phyloP scores from a whole-genome alignment of 2,888 invertebrate genomes.

The Dasypogon diadema region DNA sequence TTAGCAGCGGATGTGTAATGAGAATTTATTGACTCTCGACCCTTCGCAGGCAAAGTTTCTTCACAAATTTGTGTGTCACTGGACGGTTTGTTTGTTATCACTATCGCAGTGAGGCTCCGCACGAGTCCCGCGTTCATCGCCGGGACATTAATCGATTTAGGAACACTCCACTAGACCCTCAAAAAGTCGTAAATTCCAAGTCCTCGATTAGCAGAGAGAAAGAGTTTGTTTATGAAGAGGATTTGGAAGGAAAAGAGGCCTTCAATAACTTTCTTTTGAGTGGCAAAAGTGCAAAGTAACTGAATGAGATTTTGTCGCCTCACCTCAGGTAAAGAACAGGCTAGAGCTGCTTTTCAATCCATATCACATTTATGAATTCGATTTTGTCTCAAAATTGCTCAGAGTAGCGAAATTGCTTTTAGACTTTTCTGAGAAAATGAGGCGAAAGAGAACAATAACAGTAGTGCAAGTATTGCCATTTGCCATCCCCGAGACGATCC shows the following conservation, averaged over 20 bases:
- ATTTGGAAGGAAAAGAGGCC: background rate
- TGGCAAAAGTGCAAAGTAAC: background rate
- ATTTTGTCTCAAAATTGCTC: too few species aligned
- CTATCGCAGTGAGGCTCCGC: too few species aligned
- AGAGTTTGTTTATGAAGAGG: constrained; percentile 27
- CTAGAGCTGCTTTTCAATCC: too few species aligned
- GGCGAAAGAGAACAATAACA: too few species aligned
- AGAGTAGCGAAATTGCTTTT: too few species aligned
- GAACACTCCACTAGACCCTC: background rate
- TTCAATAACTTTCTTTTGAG: constrained; percentile 27
- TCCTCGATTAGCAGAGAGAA: constrained; percentile 4
- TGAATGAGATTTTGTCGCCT: too few species aligned
- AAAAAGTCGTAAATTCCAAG: constrained; percentile 23
- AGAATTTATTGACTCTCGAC: background rate
- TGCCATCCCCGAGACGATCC: background rate
- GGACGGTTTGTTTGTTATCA: constrained; percentile 23
- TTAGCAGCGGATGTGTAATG: constrained; percentile 19
- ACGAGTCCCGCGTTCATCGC: too few species aligned
- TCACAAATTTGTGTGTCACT: constrained; percentile 5
- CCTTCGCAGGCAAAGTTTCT: constrained; percentile 1
- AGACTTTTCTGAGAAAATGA: too few species aligned
- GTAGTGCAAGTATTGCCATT: too few species aligned
- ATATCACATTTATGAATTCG: too few species aligned
- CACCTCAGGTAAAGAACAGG: too few species aligned
- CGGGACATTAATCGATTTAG: constrained; percentile 9